Percentiles rank a stretch among this genome's conserved stretches.
phyloP scores from a whole-genome alignment of 2,797 vertebrate species.

The Acanthopagrus latus region DNA sequence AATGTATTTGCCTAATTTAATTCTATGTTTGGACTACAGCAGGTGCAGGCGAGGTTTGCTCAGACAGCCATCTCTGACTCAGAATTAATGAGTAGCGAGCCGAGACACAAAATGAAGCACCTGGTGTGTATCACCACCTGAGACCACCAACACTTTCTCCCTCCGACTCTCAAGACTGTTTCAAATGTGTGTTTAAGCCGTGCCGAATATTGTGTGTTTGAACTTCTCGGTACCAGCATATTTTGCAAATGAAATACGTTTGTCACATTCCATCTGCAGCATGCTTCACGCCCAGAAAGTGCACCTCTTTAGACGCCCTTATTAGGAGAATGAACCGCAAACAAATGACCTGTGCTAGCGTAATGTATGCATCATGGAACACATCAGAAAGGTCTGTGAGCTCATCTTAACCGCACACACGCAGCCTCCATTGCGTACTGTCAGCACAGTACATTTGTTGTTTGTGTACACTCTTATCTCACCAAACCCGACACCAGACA shows the following conservation, averaged over 20 bases:
- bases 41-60: constrained; percentile 1
- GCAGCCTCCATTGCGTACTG: background rate
- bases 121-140: background rate
- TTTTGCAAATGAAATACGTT: background rate
- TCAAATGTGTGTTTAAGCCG: background rate
- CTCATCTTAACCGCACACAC: constrained; percentile 20
- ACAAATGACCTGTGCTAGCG: constrained; percentile 24
- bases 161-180: background rate
- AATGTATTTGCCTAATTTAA: background rate
- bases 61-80: background rate
- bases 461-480: background rate
- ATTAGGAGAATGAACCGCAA: constrained; percentile 35
- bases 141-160: background rate
- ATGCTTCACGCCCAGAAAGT: background rate
- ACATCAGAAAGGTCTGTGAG: constrained; percentile 26
- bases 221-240: background rate
- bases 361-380: constrained; percentile 16
- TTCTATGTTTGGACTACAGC: background rate
- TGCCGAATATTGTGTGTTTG: background rate
- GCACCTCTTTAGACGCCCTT: constrained; percentile 16
- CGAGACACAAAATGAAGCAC: background rate
- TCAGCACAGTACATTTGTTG: background rate
- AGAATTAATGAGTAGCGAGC: constrained; percentile 3
- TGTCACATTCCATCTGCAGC: constrained; percentile 15
- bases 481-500: too few species aligned